These are phyloP conservation scores for Pteronotus mesoamericanus DNA, from an alignment of 2,797 vertebrate genomes.

Conservation along the genomic window DNA sequence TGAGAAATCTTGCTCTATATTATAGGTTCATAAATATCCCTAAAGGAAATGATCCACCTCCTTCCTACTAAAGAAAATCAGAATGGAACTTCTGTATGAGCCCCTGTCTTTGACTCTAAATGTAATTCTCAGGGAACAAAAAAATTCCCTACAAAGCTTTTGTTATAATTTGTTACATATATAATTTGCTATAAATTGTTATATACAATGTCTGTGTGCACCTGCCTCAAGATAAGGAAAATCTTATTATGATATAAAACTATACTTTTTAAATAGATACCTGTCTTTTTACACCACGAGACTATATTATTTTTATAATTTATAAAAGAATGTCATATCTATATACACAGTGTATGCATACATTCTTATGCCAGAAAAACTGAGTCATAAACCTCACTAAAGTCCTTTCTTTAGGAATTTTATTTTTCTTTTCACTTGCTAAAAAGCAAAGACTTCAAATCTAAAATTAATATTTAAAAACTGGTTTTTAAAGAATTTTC, in stretches of 20 bases:
- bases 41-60: not conserved
- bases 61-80: not conserved
- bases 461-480: conserved; percentile 45
- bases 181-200: conserved; percentile 33
- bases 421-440: conserved; percentile 31
- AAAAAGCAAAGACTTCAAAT: not conserved
- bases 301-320: conserved; percentile 28
- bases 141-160: conserved; percentile 10
- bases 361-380: conserved; percentile 18
- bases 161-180: conserved; percentile 41
- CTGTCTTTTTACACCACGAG: not conserved
- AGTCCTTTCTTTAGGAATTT: not conserved
- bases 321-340: not conserved
- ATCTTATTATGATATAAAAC: not conserved
- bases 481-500: conserved; percentile 10
- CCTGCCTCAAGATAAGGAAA: not conserved
- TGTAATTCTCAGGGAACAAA: conserved; percentile 19
- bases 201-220: not conserved
- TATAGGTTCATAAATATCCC: conserved; percentile 11
- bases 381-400: not conserved
- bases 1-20: conserved; percentile 9
- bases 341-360: not conserved
- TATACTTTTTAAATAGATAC: conserved; percentile 25
- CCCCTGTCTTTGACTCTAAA: conserved; percentile 15
- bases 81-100: not conserved